Evolutionary conservation across 2,797 vertebrate species (phyloP).

Genomic region (Alectoris magna): DNA sequence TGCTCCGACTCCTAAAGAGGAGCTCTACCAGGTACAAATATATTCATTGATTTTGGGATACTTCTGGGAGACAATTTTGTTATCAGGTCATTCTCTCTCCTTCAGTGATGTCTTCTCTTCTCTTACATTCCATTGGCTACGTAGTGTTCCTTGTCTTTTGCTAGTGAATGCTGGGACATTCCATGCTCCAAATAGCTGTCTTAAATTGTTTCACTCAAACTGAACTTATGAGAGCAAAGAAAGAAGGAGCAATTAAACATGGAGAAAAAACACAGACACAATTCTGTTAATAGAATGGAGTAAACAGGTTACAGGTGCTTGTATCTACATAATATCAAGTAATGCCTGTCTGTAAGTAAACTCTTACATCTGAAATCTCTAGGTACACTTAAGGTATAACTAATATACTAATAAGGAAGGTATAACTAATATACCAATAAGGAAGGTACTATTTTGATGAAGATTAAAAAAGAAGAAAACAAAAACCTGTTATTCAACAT

Average conservation of each 20-base stretch:
- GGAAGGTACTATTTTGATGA: neutral
- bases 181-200: neutral
- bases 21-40: neutral
- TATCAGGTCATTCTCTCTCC: neutral
- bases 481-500: neutral
- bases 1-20: neutral
- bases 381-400: neutral
- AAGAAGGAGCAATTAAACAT: neutral
- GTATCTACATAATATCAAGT: neutral
- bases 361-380: neutral
- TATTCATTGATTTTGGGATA: neutral
- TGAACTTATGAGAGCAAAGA: neutral
- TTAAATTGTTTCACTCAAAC: neutral
- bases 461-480: neutral
- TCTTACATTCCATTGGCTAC: rapidly evolving
- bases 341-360: neutral
- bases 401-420: neutral
- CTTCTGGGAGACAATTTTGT: neutral
- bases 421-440: neutral
- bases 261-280: neutral
- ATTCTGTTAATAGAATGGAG: neutral
- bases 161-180: neutral
- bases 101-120: neutral
- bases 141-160: neutral
- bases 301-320: neutral